phyloP scores from a whole-genome alignment of 2,113 vertebrate species.

The Antennarius striatus region DNA sequence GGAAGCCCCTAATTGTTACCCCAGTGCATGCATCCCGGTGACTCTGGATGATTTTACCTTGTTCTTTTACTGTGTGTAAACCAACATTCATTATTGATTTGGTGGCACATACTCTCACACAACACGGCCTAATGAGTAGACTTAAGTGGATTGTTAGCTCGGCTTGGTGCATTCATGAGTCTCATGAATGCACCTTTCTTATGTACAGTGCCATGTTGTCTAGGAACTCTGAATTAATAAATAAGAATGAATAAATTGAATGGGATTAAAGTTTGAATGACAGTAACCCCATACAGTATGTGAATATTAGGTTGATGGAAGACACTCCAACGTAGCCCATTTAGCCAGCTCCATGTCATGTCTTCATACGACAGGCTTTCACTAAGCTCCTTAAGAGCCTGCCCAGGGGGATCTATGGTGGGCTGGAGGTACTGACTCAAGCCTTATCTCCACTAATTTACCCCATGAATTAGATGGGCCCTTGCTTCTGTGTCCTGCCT shows the following conservation, averaged over 20 bases:
- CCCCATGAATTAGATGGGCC: constrained; percentile 71
- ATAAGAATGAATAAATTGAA: constrained; percentile 71
- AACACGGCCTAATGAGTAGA: constrained; percentile 41
- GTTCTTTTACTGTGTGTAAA: constrained; percentile 66
- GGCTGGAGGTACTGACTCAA: constrained; percentile 76
- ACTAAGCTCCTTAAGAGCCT: constrained; percentile 83
- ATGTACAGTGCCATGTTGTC: constrained; percentile 38
- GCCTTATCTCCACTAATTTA: constrained; percentile 82
- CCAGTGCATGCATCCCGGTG: constrained; percentile 71
- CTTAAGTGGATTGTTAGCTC: constrained; percentile 41
- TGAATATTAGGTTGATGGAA: constrained; percentile 77
- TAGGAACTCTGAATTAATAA: constrained; percentile 65
- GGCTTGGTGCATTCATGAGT: constrained; percentile 13
- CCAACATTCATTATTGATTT: constrained; percentile 73
- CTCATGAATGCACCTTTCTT: constrained; percentile 20
- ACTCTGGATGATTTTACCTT: constrained; percentile 62
- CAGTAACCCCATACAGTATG: constrained; percentile 69
- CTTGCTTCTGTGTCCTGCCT: constrained; percentile 61
- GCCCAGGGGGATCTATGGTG: constrained; percentile 77
- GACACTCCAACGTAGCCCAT: constrained; percentile 76
- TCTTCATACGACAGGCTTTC: constrained; percentile 80
- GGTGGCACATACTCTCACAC: constrained; percentile 54
- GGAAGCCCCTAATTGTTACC: constrained; percentile 76
- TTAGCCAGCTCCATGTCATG: constrained; percentile 79
- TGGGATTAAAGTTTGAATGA: constrained; percentile 72